Evolutionary conservation across 2,113 vertebrate species (phyloP).

Genomic region (Lucifuga dentata): DNA sequence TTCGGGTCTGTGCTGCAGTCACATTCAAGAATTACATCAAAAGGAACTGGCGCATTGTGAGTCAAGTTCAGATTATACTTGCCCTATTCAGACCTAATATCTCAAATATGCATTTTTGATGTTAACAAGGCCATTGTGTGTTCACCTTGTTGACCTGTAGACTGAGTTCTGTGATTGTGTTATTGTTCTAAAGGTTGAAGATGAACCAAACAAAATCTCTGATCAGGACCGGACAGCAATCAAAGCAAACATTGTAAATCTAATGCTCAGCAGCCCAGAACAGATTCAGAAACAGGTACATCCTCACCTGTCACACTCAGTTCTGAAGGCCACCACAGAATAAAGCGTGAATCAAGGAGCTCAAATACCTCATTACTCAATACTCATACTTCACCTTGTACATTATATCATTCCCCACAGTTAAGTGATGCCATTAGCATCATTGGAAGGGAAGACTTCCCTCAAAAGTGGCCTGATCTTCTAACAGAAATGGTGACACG

Average conservation of each 20-base stretch:
- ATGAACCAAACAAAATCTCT: conserved; percentile 98
- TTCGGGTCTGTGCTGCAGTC: conserved; percentile 96
- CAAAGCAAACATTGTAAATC: conserved; percentile 97
- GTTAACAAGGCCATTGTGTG: background rate
- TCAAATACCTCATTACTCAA: background rate
- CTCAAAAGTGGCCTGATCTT: conserved; percentile 97
- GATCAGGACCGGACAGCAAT: conserved; percentile 92
- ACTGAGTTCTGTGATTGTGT: background rate
- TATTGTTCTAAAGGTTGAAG: conserved; percentile 88
- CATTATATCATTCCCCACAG: conserved; percentile 69
- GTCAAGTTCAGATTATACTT: conserved; percentile 55
- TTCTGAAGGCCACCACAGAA: background rate
- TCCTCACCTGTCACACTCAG: background rate
- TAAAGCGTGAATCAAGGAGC: background rate
- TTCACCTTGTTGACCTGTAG: background rate
- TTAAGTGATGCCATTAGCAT: conserved; percentile 99
- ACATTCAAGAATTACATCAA: conserved; percentile 99
- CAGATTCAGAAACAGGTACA: conserved; percentile 98
- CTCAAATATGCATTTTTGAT: background rate
- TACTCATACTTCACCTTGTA: background rate
- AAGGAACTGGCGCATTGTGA: conserved; percentile 98
- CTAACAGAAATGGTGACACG: conserved; percentile 97
- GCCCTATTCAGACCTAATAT: background rate
- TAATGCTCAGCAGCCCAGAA: conserved; percentile 98
- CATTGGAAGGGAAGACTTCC: conserved; percentile 97